Evolutionary conservation across 2,113 vertebrate species (phyloP).

Genomic region (Atherinomorus stipes): DNA sequence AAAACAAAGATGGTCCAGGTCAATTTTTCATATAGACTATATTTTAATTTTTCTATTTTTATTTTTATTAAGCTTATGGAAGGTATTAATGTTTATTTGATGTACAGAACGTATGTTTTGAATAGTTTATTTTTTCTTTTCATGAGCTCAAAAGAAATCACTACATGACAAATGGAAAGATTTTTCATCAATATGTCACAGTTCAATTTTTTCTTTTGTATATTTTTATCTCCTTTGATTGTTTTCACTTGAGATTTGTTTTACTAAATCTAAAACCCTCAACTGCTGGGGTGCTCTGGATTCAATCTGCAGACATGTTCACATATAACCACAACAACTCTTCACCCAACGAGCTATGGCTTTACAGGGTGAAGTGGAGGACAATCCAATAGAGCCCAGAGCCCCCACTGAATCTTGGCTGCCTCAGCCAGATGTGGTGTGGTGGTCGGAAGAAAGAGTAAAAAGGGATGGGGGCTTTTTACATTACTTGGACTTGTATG

Average conservation of each 20-base stretch:
- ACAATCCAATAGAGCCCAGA: constrained; percentile 40
- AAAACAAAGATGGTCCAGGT: constrained; percentile 58
- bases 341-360: constrained; percentile 31
- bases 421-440: constrained; percentile 56
- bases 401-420: constrained; percentile 52
- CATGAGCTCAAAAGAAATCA: constrained; percentile 5
- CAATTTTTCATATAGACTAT: neutral
- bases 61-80: neutral
- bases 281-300: neutral
- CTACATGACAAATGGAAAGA: neutral
- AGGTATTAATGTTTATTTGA: constrained; percentile 1
- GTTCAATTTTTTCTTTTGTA: constrained; percentile 3
- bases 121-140: neutral
- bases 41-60: constrained; percentile 13
- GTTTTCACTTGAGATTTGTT: neutral
- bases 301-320: constrained; percentile 26
- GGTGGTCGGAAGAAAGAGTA: constrained; percentile 45
- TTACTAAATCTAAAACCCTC: neutral
- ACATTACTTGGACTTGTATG: constrained; percentile 30
- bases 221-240: neutral
- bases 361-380: constrained; percentile 48
- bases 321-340: constrained; percentile 20
- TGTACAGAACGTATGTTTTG: neutral
- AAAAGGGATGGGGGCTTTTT: constrained; percentile 33
- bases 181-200: neutral